Conservation (phyloP, 2,888 invertebrate genomes). For the Rosalia funebris region DNA sequence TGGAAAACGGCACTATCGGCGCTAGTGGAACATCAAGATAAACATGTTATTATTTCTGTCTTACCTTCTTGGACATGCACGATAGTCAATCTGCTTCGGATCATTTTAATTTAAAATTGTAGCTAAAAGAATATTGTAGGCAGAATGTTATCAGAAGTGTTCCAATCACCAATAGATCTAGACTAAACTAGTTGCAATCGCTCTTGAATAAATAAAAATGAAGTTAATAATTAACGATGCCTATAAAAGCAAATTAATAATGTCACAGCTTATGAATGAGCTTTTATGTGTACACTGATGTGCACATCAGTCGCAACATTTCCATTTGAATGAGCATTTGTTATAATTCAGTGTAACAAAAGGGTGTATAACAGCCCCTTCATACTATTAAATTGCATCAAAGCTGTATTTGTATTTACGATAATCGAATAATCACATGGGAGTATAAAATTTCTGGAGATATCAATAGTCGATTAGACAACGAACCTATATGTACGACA, state of each 20-base stretch:
- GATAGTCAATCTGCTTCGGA: constrained; percentile 12
- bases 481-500: constrained; percentile 22
- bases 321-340: background rate
- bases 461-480: constrained; percentile 27
- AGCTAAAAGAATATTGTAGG: background rate
- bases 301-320: background rate
- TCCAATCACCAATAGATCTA: background rate
- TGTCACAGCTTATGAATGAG: constrained; percentile 3
- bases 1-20: constrained; percentile 30
- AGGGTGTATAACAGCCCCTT: background rate
- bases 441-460: constrained; percentile 8
- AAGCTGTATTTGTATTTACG: background rate
- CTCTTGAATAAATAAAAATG: background rate
- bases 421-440: background rate
- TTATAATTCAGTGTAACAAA: background rate
- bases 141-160: background rate
- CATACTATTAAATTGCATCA: background rate
- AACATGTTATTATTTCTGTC: constrained; percentile 21
- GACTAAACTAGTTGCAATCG: background rate
- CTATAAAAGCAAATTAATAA: background rate
- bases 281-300: too few species aligned
- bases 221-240: background rate
- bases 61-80: constrained; percentile 1
- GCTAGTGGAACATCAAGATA: constrained; percentile 33
- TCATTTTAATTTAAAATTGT: constrained; percentile 6